These are phyloP conservation scores for Pasiphila rectangulata DNA, from an alignment of 2,888 invertebrate species.

Conservation along the genomic window DNA sequence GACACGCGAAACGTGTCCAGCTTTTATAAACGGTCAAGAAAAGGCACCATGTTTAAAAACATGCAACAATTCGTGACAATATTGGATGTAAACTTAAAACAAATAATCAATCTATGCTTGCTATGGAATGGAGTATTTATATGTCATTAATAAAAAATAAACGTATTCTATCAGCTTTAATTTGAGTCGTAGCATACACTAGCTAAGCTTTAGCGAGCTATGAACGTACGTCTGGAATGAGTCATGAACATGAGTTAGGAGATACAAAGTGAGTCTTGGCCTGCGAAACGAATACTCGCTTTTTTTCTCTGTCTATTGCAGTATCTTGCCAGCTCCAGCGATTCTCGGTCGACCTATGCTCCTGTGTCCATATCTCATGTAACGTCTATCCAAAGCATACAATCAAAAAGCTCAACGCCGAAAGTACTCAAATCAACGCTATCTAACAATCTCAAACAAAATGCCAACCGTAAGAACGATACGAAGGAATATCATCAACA, in stretches of 20 bases:
- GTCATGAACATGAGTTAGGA: too few relatives aligned
- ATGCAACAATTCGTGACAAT: neutral
- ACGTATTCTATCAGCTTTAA: neutral
- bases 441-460: constrained; percentile 29
- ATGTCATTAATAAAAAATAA: constrained; percentile 23
- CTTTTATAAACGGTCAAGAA: too few relatives aligned
- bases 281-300: neutral
- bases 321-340: too few relatives aligned
- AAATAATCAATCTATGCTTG: constrained; percentile 20
- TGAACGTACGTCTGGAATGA: neutral
- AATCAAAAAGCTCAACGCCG: constrained; percentile 11
- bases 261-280: too few relatives aligned
- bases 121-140: constrained; percentile 41
- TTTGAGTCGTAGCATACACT: neutral
- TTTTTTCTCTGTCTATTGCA: too few relatives aligned
- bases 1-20: neutral
- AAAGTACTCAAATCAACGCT: constrained; percentile 22
- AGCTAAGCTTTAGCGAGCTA: neutral
- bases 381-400: neutral
- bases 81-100: neutral
- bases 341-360: too few relatives aligned
- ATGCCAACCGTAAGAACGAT: constrained; percentile 23
- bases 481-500: constrained; percentile 18
- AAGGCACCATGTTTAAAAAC: neutral
- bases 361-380: too few relatives aligned